Base-by-base conservation (phyloP, 2,888 invertebrate genomes). In the Pandemis cinnamomeana region DNA sequence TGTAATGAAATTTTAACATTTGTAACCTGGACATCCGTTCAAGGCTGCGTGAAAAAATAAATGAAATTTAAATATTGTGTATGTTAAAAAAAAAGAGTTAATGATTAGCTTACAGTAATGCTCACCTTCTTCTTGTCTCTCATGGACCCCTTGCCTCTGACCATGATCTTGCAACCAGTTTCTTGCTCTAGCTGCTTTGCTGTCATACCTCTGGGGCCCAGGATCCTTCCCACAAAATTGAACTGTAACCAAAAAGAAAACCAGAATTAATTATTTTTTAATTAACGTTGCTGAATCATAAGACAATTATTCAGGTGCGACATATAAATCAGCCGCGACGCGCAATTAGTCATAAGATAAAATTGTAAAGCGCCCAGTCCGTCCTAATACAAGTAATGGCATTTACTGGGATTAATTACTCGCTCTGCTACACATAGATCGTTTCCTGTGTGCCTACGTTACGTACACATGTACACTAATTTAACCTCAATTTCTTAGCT, bases 111-210 rank as follows among this genome's bases (percentile, higher is more conserved):
- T 75, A 75, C 75, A 72, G 71, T 74, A 66, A 69, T 71, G 87
- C 95, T 95, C 95, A 99, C 99, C 98, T 99, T 99, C 95, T 99
- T 98, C 96, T 99, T 99, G 94, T 99, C 99, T 93, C 99, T 96
- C 99, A 99, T 99, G 76, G 99, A 99, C 79, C 99, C 99, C 95
- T 99, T 99, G 90, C 99, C 99, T 95, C 99, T 96, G 87, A 99
- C 99, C 99, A 99, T 99, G 88, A 99, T 99, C 96, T 99, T 99
- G 95, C 99, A 99, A 84, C 99, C 99, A 85, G 99, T 99, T 95
- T 99, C 99, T 95, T 99, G 99, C 95, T 99, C 99, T 91, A 99
- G 95, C 95, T 99, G 99, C 95, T 99, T 99, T 71, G 99, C 99
- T 81, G 99, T 99, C 99, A 99, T 99, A 83, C 99, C 99, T 85